phyloP scores from a whole-genome alignment of 2,113 vertebrate genomes.

The Phodopus roborovskii region DNA sequence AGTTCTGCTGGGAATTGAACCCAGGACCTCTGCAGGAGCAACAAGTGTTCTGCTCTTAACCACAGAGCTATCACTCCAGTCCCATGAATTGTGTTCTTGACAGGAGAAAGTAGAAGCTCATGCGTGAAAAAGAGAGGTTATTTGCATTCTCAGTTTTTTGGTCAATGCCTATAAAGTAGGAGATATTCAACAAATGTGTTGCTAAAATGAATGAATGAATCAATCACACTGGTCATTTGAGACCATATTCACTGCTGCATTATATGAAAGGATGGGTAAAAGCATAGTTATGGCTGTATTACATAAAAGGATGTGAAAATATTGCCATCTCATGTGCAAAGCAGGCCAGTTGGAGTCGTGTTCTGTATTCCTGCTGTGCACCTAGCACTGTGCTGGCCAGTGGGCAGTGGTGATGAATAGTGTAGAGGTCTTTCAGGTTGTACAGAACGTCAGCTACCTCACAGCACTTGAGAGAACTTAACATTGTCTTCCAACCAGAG shows the following conservation, averaged over 20 bases:
- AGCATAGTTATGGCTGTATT: background rate
- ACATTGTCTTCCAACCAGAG: slow-evolving; percentile 11
- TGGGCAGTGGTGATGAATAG: background rate
- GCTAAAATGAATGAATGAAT: background rate
- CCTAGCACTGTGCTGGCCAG: background rate
- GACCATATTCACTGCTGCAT: background rate
- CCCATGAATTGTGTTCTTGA: background rate
- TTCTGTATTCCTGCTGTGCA: background rate
- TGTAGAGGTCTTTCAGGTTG: background rate
- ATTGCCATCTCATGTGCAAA: background rate
- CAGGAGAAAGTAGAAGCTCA: background rate
- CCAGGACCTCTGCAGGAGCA: background rate
- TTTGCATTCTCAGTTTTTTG: background rate
- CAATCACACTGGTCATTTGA: slow-evolving; percentile 24
- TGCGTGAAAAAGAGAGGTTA: background rate
- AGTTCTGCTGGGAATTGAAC: background rate
- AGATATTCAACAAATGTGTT: background rate
- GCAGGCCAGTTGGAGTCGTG: background rate
- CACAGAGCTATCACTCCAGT: background rate
- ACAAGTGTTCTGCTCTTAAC: background rate
- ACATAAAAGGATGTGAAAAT: background rate
- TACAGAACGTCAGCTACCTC: background rate
- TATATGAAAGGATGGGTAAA: background rate
- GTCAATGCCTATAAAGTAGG: background rate
- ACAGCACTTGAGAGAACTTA: background rate